Evolutionary conservation across 2,888 invertebrate species (phyloP).

Genomic region (Corythucha ciliata): DNA sequence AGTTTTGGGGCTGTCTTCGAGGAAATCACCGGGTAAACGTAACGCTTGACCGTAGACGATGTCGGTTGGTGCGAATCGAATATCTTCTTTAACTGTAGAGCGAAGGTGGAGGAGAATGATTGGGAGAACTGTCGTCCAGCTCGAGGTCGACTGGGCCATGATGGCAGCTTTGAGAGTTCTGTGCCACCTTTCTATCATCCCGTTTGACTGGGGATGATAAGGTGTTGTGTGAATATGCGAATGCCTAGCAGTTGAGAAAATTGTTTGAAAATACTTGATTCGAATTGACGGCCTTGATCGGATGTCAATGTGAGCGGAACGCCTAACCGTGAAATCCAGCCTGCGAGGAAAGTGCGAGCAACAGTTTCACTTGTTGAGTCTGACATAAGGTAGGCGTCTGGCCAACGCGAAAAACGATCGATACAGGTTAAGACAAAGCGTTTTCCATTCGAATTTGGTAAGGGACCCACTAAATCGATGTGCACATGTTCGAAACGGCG

Average conservation of each 20-base stretch:
- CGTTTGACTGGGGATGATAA: conserved; percentile 23
- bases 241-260: conserved; percentile 8
- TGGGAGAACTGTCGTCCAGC: conserved; percentile 18
- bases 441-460: conserved; percentile 23
- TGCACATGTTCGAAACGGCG: conserved; percentile 38
- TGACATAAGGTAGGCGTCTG: conserved; percentile 39
- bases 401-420: conserved; percentile 41
- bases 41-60: too few relatives aligned
- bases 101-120: conserved; percentile 19
- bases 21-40: too few relatives aligned
- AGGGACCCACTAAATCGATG: conserved; percentile 38
- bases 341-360: conserved; percentile 38
- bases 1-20: too few relatives aligned
- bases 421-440: conserved; percentile 39
- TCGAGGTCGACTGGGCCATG: background rate
- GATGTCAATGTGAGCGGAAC: conserved; percentile 39
- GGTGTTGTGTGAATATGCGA: conserved; percentile 10
- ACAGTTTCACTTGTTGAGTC: conserved; percentile 41
- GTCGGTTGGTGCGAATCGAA: too few relatives aligned
- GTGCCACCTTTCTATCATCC: conserved; percentile 21
- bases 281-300: conserved; percentile 41
- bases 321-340: conserved; percentile 43
- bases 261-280: conserved; percentile 36
- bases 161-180: conserved; percentile 22
- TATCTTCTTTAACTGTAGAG: too few relatives aligned